Conservation (phyloP, 2,797 vertebrate species). For the Enteromius radiatus region DNA sequence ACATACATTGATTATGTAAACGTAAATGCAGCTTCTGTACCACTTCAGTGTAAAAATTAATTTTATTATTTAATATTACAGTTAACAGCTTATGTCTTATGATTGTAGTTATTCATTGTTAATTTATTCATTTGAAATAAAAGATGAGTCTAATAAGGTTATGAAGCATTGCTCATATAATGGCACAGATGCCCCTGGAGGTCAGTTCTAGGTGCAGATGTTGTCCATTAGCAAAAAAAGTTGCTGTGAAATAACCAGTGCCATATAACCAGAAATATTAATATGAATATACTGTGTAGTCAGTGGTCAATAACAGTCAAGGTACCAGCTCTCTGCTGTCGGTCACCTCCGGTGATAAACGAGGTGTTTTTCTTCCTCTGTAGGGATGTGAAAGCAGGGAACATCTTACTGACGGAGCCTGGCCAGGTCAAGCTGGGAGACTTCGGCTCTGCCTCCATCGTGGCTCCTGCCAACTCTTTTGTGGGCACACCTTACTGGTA, state of each 20-base stretch:
- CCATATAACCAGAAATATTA: neutral
- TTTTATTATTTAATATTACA: neutral
- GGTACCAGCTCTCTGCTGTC: neutral
- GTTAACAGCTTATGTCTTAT: neutral
- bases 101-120: neutral
- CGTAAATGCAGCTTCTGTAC: neutral
- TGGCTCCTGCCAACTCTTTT: constrained; percentile 92
- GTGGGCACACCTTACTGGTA: constrained; percentile 95
- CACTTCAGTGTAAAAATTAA: neutral
- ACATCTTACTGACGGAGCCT: constrained; percentile 92
- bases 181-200: neutral
- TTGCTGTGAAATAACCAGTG: neutral
- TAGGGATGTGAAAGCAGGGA: constrained; percentile 94
- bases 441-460: constrained; percentile 91
- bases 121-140: neutral
- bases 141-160: neutral
- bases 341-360: neutral
- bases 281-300: neutral
- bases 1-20: too few species aligned
- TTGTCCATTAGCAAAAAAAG: neutral
- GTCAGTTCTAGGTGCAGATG: neutral
- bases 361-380: neutral
- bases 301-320: neutral
- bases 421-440: constrained; percentile 94
- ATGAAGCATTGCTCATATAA: neutral